Evolutionary conservation across 2,888 invertebrate species (phyloP), one percentile per base, ranked within the genome.

Genomic region (Eristalinus aeneus): DNA sequence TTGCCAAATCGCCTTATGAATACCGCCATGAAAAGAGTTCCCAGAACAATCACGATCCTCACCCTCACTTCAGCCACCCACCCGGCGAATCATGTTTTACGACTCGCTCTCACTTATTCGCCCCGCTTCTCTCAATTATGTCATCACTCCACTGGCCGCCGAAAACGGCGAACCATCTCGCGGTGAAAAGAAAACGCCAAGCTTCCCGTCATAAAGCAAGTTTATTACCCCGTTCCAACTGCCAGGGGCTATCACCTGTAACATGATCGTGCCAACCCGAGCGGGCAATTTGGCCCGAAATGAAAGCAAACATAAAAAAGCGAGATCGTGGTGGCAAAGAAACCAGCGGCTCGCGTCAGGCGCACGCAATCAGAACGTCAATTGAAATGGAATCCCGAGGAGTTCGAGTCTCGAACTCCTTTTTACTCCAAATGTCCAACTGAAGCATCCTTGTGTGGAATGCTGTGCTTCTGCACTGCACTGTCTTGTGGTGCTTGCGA

Each of bases 341-440:
- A 46, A 16, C 12, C 2, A 22, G 4, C 34, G 1, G 11, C 34
- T 61, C 63, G 34, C 39, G 39, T 69, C 58, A 74, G 20, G 54
- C 36, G 68, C 71, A 58, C 71, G 56, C 54, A 80, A 75, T 73
- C 71, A 71, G 71, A 75, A 75, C 63, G n/a, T 54, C 69, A 79
- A 74, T 80, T 75, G 39, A 75, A 79, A 67, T 46, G 16, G 16
- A 46, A 46, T 16, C 46, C 16, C 9, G 5, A 16, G 46, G 46
- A 46, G 16, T 46, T 46, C 46, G 46, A 46, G 46, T 16, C 46
- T 69, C 73, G 60, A 83, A 78, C 69, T 46, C 46, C 46, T 46
- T 46, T 46, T 16, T 16, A 16, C 34, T 34, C 34, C 22, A 73
- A 74, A 79, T 34, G 58, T 69, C 78, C 36, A 16, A 16, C 20